Base-by-base conservation (phyloP, 2,113 vertebrate species). In the Patagioenas fasciata region DNA sequence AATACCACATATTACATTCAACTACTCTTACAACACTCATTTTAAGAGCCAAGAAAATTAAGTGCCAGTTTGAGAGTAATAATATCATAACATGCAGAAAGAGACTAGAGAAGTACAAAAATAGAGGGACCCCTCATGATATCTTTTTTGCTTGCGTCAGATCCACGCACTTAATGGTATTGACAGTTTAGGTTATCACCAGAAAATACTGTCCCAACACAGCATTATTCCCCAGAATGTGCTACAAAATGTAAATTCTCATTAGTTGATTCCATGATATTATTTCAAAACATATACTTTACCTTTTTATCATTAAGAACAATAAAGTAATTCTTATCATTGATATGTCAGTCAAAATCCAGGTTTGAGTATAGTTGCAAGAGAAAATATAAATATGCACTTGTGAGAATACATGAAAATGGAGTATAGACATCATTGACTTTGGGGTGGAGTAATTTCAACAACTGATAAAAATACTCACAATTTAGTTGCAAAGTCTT, bases 1-100 rank as follows among this genome's bases (percentile, higher is more conserved):
- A 98, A 98, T 96, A 98, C 97, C 96, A 91, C 96, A 91, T 96
- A 97, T 97, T 98, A 97, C 84, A 84, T 97, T 95, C 96, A 98
- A 97, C 97, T 97, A 97, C 97, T 97, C 97, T 98, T 98, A 96
- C 96, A 97, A 97, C 89, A 69, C 84, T 96, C 95, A 97, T 98
- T 98, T 97, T 97, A 98, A 98, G 92, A 97, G 95, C 94, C 87
- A 81, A 95, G 97, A 97, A 98, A 97, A 97, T 93, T 95, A 97
- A 97, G 84, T 89, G 77, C 82, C 94, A 96, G 96, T 97, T 96
- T 94, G 96, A 97, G 96, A 96, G 93, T 92, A 97, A 94, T 95
- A 97, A 91, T 94, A 93, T 85, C 48, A 42, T 73, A 62, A 84
- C 74, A 17, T 51, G 28, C 53, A 96, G 75, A 71, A 92, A 56